Conservation (phyloP, 1,140 invertebrate genomes). For the Cyrtorhinus lividipennis region DNA sequence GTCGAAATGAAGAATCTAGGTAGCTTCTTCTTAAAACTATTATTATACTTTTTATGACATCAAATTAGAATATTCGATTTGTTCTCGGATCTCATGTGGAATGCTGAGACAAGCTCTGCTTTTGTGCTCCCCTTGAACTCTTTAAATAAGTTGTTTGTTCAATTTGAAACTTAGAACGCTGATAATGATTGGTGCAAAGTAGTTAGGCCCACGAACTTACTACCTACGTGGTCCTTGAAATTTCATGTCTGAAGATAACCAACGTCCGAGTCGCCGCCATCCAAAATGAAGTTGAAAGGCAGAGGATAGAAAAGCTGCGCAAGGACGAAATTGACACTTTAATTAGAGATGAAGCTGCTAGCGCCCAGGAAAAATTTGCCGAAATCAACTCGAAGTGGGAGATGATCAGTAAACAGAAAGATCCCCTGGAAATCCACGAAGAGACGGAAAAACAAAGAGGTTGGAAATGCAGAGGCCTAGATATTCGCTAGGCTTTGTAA, state of each 20-base stretch:
- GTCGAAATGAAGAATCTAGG: too few species aligned
- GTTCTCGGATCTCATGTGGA: too few species aligned
- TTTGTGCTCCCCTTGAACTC: too few species aligned
- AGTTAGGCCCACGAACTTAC: conserved; percentile 11
- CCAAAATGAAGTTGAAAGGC: conserved; percentile 43
- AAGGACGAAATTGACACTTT: conserved; percentile 40
- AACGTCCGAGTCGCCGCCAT: conserved; percentile 55
- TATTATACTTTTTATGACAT: too few species aligned
- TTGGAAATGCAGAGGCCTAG: too few species aligned
- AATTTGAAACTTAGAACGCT: too few species aligned
- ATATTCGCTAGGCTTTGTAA: too few species aligned
- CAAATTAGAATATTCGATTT: too few species aligned
- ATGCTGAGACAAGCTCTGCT: too few species aligned
- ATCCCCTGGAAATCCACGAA: conserved; percentile 60
- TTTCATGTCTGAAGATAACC: conserved; percentile 31
- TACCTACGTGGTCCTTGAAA: conserved; percentile 12
- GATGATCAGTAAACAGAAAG: conserved; percentile 49
- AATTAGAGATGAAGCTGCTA: conserved; percentile 44
- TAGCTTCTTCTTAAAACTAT: too few species aligned
- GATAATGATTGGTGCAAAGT: too few species aligned
- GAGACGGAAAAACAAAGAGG: conserved; percentile 54
- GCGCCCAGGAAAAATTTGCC: conserved; percentile 49
- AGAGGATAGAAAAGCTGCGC: conserved; percentile 32
- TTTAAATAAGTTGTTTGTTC: too few species aligned
- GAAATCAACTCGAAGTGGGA: conserved; percentile 60